Conservation (phyloP, 2,797 vertebrate genomes). For the Ambastaia sidthimunki region DNA sequence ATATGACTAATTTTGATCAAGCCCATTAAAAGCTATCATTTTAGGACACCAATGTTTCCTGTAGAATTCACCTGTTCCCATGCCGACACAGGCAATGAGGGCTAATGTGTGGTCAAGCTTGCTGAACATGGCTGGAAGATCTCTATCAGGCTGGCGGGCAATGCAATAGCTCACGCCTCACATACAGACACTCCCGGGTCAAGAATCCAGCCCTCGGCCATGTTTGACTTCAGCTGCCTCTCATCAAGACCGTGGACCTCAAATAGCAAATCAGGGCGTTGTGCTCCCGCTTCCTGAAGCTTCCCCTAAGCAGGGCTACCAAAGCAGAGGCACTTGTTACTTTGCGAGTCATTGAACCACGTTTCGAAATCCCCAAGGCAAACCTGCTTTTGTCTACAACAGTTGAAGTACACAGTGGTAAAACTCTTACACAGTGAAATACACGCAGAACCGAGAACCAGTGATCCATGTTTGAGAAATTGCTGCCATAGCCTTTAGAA, state of each 20-base stretch:
- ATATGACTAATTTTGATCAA: background rate
- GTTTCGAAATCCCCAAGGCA: conserved; percentile 44
- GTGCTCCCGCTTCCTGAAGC: conserved; percentile 70
- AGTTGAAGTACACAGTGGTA: conserved; percentile 43
- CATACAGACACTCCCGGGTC: conserved; percentile 35
- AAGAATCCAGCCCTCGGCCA: conserved; percentile 51
- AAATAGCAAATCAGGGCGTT: conserved; percentile 54
- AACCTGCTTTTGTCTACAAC: conserved; percentile 34
- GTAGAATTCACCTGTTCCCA: conserved; percentile 21
- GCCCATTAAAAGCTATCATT: background rate
- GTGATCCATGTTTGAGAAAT: conserved; percentile 54
- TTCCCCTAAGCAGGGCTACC: conserved; percentile 68
- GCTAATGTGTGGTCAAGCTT: conserved; percentile 52
- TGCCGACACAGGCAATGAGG: conserved; percentile 38
- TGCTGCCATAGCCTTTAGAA: conserved; percentile 39
- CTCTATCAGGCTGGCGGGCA: conserved; percentile 30
- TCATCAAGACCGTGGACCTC: conserved; percentile 45
- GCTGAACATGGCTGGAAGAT: conserved; percentile 36
- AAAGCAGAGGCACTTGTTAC: conserved; percentile 43
- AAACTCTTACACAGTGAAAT: conserved; percentile 36
- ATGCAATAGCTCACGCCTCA: conserved; percentile 32
- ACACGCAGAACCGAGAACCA: conserved; percentile 36
- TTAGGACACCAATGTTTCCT: background rate
- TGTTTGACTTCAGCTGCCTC: conserved; percentile 65
- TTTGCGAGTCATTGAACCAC: conserved; percentile 49